Percentiles rank a stretch among this genome's conserved stretches.
phyloP scores from a whole-genome alignment of 2,888 invertebrate genomes.

The Halictus quadricinctus region DNA sequence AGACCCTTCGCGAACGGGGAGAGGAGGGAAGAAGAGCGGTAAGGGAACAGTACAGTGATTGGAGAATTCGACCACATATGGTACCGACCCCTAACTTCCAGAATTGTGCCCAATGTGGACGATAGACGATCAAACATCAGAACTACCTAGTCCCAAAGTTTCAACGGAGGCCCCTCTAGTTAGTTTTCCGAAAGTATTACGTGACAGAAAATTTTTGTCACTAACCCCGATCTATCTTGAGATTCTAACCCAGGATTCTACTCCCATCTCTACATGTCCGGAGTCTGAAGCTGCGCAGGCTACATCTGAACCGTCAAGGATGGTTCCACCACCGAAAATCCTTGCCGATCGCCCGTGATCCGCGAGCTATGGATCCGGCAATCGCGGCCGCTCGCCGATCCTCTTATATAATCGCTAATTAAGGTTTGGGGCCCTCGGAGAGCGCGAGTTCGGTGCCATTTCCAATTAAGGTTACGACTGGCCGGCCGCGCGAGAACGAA shows the following conservation, averaged over 20 bases:
- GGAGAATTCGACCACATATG: too few relatives aligned
- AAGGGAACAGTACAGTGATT: too few relatives aligned
- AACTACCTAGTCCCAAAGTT: too few relatives aligned
- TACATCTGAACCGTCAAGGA: not conserved
- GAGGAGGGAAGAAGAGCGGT: too few relatives aligned
- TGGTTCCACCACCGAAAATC: not conserved
- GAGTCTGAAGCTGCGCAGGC: not conserved
- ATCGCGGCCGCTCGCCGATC: slow-evolving; percentile 44
- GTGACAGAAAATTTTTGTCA: too few relatives aligned
- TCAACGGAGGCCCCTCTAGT: too few relatives aligned
- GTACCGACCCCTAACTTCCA: too few relatives aligned
- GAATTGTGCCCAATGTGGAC: too few relatives aligned
- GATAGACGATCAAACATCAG: too few relatives aligned
- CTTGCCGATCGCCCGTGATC: not conserved
- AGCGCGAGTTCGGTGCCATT: slow-evolving; percentile 58
- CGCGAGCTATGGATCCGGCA: slow-evolving; percentile 22
- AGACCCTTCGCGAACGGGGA: not conserved
- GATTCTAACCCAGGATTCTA: not conserved
- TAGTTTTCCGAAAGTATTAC: too few relatives aligned
- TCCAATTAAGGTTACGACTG: slow-evolving; percentile 69
- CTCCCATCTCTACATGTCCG: too few relatives aligned
- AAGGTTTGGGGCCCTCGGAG: slow-evolving; percentile 52
- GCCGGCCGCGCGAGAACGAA: slow-evolving; percentile 52
- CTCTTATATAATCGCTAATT: slow-evolving; percentile 65
- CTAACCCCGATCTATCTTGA: not conserved